A percentile compares a stretch with the other conserved stretches of the same genome.
Evolutionary conservation across 2,888 invertebrate species (phyloP).

Genomic region (Drosophila barbarae): DNA sequence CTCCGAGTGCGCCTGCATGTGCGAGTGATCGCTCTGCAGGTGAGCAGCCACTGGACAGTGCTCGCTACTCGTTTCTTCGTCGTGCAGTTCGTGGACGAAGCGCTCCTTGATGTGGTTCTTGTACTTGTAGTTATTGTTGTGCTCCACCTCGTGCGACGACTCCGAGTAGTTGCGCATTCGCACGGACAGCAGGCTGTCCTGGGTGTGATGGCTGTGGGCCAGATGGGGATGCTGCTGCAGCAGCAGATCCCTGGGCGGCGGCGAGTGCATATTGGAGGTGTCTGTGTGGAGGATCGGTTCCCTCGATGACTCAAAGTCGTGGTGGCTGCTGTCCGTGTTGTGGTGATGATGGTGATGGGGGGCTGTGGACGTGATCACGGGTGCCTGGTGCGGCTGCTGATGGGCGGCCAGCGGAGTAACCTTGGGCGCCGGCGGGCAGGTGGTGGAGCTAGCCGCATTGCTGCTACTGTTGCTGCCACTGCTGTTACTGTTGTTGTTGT

Average conservation of each 20-base stretch:
- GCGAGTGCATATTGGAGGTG: conserved; percentile 78
- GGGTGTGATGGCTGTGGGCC: conserved; percentile 65
- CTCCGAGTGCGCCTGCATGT: conserved; percentile 76
- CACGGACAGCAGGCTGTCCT: conserved; percentile 72
- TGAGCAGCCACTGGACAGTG: conserved; percentile 73
- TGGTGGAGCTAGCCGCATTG: conserved; percentile 65
- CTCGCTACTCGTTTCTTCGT: conserved; percentile 80
- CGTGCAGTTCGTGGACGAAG: conserved; percentile 83
- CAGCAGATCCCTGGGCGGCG: conserved; percentile 72
- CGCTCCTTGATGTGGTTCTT: conserved; percentile 96
- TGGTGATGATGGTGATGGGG: conserved; percentile 63
- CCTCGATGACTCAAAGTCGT: conserved; percentile 78
- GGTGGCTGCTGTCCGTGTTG: conserved; percentile 79
- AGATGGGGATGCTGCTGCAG: conserved; percentile 60
- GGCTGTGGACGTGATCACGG: conserved; percentile 79
- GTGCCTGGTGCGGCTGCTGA: conserved; percentile 78
- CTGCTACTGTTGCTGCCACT: conserved; percentile 32
- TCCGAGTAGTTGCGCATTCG: conserved; percentile 79
- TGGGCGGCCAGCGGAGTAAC: conserved; percentile 50
- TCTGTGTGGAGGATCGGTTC: conserved; percentile 77
- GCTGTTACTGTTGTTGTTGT: conserved; percentile 35
- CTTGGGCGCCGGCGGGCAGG: conserved; percentile 33
- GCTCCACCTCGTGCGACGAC: conserved; percentile 79
- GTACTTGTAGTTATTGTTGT: conserved; percentile 89
- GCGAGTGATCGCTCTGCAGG: conserved; percentile 77